Percentiles rank a stretch among this genome's conserved stretches.
These are phyloP conservation scores for Drosophila mercatorum DNA, from an alignment of 2,888 invertebrate species.

Conservation along the genomic window DNA sequence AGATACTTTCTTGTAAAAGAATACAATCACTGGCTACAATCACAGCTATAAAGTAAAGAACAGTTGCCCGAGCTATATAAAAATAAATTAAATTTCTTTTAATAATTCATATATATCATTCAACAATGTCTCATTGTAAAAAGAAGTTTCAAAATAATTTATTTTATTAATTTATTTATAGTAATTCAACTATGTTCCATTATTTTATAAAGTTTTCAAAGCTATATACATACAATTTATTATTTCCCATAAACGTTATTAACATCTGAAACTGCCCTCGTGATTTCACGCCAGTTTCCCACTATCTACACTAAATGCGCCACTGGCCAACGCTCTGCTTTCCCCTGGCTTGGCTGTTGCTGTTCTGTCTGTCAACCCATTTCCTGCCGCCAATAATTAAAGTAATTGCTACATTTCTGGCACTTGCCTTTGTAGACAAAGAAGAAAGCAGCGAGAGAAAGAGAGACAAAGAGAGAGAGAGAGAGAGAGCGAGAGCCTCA, in stretches of 20 bases:
- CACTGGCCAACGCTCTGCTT: constrained; percentile 7
- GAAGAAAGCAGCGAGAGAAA: not conserved
- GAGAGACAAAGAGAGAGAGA: not conserved
- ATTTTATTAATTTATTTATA: too few relatives aligned
- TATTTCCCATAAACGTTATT: too few relatives aligned
- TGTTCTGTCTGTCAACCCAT: constrained; percentile 72
- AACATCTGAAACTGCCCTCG: constrained; percentile 25
- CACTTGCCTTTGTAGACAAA: constrained; percentile 61
- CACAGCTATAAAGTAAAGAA: too few relatives aligned
- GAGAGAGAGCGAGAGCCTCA: not conserved
- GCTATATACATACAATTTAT: too few relatives aligned
- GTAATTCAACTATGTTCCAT: too few relatives aligned
- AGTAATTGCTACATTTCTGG: constrained; percentile 79
- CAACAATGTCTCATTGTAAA: too few relatives aligned
- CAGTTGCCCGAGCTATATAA: not conserved
- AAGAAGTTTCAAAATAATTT: too few relatives aligned
- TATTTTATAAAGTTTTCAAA: too few relatives aligned
- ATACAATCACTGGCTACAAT: too few relatives aligned
- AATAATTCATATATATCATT: too few relatives aligned
- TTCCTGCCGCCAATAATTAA: constrained; percentile 80
- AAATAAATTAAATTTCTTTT: too few relatives aligned
- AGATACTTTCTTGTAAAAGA: too few relatives aligned
- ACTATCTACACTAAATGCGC: constrained; percentile 17
- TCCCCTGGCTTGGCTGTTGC: constrained; percentile 19
- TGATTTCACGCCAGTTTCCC: not conserved